Evolutionary conservation across 2,888 invertebrate species (phyloP), one percentile per base, ranked within the genome.

Genomic region (Phaedon cochleariae): DNA sequence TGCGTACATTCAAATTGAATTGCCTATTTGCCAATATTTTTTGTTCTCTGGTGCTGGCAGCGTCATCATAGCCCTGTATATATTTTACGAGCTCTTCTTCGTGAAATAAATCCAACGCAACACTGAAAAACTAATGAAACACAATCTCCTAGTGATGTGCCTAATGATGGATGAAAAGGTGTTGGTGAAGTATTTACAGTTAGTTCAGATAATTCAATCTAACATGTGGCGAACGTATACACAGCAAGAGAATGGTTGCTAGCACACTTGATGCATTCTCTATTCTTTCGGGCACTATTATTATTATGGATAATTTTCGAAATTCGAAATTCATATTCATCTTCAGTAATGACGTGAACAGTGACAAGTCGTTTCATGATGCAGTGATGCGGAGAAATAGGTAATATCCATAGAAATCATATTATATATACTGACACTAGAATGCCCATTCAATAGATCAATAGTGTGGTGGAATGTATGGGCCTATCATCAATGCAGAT

Each of bases 131-230:
- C 4, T 1, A 41, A 41, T 1, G 15, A 15, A 41, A n/a, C 15
- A n/a, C 26, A 57, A 57, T 57, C 45, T 41, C 15, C 9, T 15
- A 15, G 48, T 34, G 64, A 59, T 54, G 58, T 26, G 48, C 20
- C 54, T 57, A 53, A 65, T 61, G 65, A 58, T 61, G 49, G 49
- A 29, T 12, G 48, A 54, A 57, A 22, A 65, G 64, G 63, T 58
- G 68, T 54, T 69, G 65, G 65, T 70, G 62, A 67, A 71, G 65
- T 41, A 69, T 70, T 59, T 69, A 74, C 74, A 71, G 74, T 74
- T 74, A 61, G 53, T 41, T 58, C 45, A 66, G 71, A 73, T 72
- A 68, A 72, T 68, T 69, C 61, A 54, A 64, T 26, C 55, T 54
- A 65, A 67, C 72, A 72, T 67, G 66, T 72, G 72, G 71, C 63